Evolutionary conservation across 2,797 vertebrate species (phyloP).

Genomic region (Hydrolagus colliei): DNA sequence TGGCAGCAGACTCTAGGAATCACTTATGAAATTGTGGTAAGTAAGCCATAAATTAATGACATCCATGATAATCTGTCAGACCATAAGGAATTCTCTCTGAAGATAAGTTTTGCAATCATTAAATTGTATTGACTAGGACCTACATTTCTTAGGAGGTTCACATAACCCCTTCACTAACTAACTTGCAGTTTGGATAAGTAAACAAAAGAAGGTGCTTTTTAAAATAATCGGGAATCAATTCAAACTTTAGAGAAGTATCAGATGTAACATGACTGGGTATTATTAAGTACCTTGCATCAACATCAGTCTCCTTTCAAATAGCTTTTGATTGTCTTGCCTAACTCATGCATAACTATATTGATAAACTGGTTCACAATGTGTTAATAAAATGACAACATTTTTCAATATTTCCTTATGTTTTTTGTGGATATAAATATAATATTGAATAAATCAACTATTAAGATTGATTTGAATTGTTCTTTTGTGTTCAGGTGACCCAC

Average conservation of each 20-base stretch:
- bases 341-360: too few relatives aligned
- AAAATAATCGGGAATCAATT: not conserved
- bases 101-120: too few relatives aligned
- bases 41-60: conserved; percentile 44
- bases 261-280: not conserved
- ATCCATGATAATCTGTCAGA: not conserved
- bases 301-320: too few relatives aligned
- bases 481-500: conserved; percentile 70
- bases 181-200: not conserved
- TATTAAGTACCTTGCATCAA: not conserved
- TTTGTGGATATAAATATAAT: not conserved
- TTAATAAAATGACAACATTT: too few relatives aligned
- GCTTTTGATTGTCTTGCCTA: too few relatives aligned
- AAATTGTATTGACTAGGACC: not conserved
- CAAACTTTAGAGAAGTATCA: not conserved
- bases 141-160: not conserved
- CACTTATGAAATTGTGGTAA: conserved; percentile 81
- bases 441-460: not conserved
- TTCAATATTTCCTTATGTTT: not conserved
- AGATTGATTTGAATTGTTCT: not conserved
- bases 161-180: not conserved
- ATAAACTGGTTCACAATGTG: too few relatives aligned
- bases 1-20: conserved; percentile 81
- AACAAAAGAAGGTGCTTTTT: not conserved
- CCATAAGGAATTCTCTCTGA: too few relatives aligned